These are phyloP conservation scores for Actinernus sp. DNA, from an alignment of 92 coral and sea anemone species.

Conservation along the genomic window DNA sequence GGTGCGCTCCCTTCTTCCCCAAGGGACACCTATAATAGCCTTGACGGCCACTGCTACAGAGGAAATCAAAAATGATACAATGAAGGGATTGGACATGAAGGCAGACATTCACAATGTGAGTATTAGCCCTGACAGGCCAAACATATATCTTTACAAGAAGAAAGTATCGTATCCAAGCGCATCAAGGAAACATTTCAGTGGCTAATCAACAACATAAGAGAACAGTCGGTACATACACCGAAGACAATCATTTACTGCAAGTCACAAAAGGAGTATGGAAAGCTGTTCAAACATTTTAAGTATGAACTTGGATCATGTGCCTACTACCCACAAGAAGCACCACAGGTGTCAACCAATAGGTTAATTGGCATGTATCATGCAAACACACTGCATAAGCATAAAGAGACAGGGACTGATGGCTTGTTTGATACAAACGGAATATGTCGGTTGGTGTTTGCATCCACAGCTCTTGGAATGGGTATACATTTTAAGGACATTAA, in stretches of 20 bases:
- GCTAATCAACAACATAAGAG: conserved; percentile 20
- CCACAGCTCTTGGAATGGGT: conserved; percentile 75
- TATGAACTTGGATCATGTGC: conserved; percentile 43
- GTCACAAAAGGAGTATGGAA: conserved; percentile 59
- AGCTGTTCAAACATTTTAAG: conserved; percentile 53
- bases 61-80: conserved; percentile 3
- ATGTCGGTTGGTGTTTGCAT: conserved; percentile 68
- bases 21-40: conserved; percentile 57
- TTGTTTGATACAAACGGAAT: conserved; percentile 31
- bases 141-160: conserved; percentile 42
- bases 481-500: conserved; percentile 2
- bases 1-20: conserved; percentile 46
- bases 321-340: conserved; percentile 13
- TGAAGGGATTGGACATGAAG: conserved; percentile 34
- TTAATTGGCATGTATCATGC: conserved; percentile 59
- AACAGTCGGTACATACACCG: conserved; percentile 12
- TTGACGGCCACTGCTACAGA: conserved; percentile 76
- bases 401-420: conserved; percentile 27
- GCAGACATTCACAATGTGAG: background rate
- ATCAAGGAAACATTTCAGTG: conserved; percentile 5
- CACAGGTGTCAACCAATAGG: conserved; percentile 1
- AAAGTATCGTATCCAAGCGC: conserved; percentile 29
- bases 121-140: conserved; percentile 52
- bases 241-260: conserved; percentile 47
- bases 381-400: conserved; percentile 39